Evolutionary conservation across 30 jellyfish, hydroid and myxozoan species (phyloP).

Genomic region (Cassiopea xamachana): DNA sequence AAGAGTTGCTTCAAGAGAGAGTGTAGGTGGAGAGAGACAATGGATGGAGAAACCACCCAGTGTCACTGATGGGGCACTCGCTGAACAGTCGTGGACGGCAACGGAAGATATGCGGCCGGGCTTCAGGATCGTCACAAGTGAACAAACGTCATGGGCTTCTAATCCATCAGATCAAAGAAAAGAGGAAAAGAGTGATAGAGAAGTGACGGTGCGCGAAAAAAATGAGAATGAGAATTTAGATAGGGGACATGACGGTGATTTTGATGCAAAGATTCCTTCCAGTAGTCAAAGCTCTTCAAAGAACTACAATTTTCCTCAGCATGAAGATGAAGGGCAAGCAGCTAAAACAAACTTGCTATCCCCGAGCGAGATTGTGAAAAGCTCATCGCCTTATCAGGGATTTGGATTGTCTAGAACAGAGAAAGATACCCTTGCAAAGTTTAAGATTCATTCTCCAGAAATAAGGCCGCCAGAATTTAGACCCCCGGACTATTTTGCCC

Average conservation of each 20-base stretch:
- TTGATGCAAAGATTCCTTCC: not conserved
- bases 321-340: not conserved
- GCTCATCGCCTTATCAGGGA: constrained; percentile 33
- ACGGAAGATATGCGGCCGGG: not conserved
- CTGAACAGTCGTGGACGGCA: constrained; percentile 5
- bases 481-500: constrained; percentile 52
- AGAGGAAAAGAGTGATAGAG: not conserved
- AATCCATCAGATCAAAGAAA: not conserved
- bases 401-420: constrained; percentile 34
- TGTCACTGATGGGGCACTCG: not conserved
- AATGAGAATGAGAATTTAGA: not conserved
- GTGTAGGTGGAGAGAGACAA: constrained; percentile 4
- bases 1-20: constrained; percentile 7
- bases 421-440: constrained; percentile 41
- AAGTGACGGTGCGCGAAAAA: not conserved
- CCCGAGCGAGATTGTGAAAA: not conserved
- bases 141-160: constrained; percentile 14
- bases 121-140: constrained; percentile 8
- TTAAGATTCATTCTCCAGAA: constrained; percentile 41
- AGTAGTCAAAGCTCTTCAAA: not conserved
- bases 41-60: not conserved
- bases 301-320: not conserved
- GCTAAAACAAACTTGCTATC: not conserved
- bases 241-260: not conserved
- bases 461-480: constrained; percentile 47